Conservation (phyloP, 2,888 invertebrate genomes). For the Cephus pulcher region DNA sequence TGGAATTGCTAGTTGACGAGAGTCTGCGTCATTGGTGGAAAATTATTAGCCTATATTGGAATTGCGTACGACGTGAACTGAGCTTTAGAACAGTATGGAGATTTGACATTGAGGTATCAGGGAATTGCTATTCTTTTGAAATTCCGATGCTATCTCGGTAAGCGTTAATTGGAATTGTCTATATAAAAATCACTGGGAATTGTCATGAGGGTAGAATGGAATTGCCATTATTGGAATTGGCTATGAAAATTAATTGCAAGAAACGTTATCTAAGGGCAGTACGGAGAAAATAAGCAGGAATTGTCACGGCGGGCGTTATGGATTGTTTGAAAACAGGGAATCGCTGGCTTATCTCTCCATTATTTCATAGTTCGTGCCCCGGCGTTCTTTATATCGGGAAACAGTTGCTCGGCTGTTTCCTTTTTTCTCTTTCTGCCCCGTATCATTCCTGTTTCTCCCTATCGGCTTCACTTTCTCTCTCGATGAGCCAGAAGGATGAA, state of each 20-base stretch:
- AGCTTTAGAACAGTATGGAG: background rate
- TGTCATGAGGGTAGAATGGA: too few relatives aligned
- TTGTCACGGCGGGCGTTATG: too few relatives aligned
- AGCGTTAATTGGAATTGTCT: too few relatives aligned
- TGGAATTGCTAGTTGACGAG: background rate
- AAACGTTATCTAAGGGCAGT: too few relatives aligned
- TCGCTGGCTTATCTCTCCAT: background rate
- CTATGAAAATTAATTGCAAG: too few relatives aligned
- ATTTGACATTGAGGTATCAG: background rate
- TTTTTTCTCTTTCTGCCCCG: background rate
- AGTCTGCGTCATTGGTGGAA: background rate
- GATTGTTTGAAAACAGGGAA: background rate
- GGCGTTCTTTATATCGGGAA: background rate
- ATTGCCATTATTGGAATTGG: too few relatives aligned
- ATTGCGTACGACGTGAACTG: background rate
- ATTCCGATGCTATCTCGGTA: background rate
- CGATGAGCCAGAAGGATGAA: conserved; percentile 54
- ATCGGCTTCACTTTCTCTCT: conserved; percentile 37
- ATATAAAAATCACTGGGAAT: too few relatives aligned
- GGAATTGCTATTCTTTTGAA: background rate
- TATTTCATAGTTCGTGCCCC: background rate
- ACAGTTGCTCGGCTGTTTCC: background rate
- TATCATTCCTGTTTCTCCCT: conserved; percentile 26
- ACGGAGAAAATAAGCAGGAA: too few relatives aligned
- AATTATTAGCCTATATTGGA: background rate